Percentiles rank a stretch among this genome's conserved stretches.
These are phyloP conservation scores for Phaethon lepturus DNA, from an alignment of 2,113 vertebrate species.

Conservation along the genomic window DNA sequence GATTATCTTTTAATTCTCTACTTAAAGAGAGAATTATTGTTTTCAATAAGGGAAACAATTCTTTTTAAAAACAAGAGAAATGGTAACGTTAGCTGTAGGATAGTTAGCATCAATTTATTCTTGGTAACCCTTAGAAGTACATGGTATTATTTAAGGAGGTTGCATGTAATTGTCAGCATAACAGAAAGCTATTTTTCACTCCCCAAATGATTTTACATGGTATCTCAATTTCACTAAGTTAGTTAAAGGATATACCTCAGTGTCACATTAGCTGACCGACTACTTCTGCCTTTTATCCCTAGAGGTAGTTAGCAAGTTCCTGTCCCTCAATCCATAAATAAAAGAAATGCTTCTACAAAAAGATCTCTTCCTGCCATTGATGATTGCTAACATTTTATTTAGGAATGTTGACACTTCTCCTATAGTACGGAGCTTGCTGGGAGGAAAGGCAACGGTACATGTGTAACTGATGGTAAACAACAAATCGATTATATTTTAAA, in stretches of 20 bases:
- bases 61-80: conserved; percentile 15
- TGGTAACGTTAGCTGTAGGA: background rate
- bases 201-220: background rate
- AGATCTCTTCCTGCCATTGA: background rate
- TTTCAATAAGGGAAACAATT: background rate
- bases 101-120: background rate
- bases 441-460: conserved; percentile 5
- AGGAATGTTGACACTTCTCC: conserved; percentile 32
- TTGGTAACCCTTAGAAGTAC: conserved; percentile 6
- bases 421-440: background rate
- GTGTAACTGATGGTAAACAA: conserved; percentile 9
- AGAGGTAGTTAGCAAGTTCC: background rate
- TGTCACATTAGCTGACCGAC: background rate
- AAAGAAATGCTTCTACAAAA: background rate
- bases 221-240: background rate
- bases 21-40: background rate
- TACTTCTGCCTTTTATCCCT: background rate
- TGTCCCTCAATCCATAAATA: background rate
- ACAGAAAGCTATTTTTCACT: background rate
- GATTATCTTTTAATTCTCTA: background rate
- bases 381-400: background rate
- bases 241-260: background rate
- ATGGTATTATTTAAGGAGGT: conserved; percentile 1
- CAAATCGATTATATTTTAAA: background rate
- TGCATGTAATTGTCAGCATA: background rate